phyloP scores from a whole-genome alignment of 2,797 vertebrate genomes.

The Remorina albescens region DNA sequence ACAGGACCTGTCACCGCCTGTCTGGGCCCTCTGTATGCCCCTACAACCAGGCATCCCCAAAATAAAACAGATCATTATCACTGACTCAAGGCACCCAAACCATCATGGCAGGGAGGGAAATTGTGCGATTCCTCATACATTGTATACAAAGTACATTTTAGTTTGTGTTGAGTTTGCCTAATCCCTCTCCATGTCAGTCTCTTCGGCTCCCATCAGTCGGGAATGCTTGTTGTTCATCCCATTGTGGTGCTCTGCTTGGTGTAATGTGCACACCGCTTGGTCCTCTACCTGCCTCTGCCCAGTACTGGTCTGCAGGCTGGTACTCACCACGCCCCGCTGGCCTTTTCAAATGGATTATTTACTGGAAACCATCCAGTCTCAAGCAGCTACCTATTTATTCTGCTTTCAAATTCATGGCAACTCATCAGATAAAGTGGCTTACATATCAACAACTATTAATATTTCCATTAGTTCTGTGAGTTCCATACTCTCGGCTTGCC shows the following conservation, averaged over 20 bases:
- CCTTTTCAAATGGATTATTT: conserved; percentile 56
- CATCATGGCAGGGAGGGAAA: conserved; percentile 42
- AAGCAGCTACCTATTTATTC: conserved; percentile 12
- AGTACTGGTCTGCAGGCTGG: conserved; percentile 36
- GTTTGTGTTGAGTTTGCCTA: conserved; percentile 52
- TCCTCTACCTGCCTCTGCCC: conserved; percentile 28
- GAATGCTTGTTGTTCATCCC: conserved; percentile 42
- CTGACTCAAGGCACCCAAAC: conserved; percentile 56
- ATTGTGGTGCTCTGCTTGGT: conserved; percentile 43
- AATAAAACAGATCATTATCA: conserved; percentile 81
- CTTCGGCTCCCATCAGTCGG: conserved; percentile 34
- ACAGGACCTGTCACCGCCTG: conserved; percentile 79
- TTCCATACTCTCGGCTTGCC: too few species aligned
- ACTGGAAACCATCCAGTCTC: conserved; percentile 48
- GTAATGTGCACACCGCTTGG: conserved; percentile 37
- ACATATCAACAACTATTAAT: not conserved
- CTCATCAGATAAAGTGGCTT: conserved; percentile 4
- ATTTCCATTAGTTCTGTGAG: not conserved
- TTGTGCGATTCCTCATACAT: conserved; percentile 30
- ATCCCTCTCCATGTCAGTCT: conserved; percentile 46
- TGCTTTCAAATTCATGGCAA: conserved; percentile 10
- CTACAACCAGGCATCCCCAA: conserved; percentile 69
- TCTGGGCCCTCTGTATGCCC: conserved; percentile 60
- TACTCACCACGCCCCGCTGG: conserved; percentile 22
- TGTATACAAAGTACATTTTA: conserved; percentile 55